phyloP scores from a whole-genome alignment of 2,797 vertebrate species.

The Vespertilio murinus region DNA sequence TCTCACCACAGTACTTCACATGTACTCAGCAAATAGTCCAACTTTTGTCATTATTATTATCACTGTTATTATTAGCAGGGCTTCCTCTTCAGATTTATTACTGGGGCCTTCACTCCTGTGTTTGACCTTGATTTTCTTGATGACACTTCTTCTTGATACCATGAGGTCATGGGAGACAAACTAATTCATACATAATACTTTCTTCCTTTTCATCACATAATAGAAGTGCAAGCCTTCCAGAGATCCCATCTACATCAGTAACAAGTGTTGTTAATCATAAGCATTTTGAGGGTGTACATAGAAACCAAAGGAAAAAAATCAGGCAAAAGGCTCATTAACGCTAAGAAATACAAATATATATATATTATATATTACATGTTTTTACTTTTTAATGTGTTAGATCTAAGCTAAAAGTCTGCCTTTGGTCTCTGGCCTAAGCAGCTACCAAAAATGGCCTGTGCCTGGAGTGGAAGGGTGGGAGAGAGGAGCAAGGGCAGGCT shows the following conservation, averaged over 20 bases:
- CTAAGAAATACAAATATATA: neutral
- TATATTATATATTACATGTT: neutral
- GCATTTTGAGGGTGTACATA: neutral
- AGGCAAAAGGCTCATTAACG: neutral
- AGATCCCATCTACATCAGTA: neutral
- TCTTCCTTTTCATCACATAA: neutral
- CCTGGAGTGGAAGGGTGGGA: too few relatives aligned
- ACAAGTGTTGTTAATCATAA: neutral
- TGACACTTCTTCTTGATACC: neutral
- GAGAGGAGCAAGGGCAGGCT: too few relatives aligned
- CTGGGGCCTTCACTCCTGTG: neutral
- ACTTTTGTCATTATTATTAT: neutral
- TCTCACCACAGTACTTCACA: neutral
- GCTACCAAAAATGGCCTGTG: constrained; percentile 58
- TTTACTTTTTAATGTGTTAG: neutral
- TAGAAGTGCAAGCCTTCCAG: neutral
- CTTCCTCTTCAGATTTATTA: neutral
- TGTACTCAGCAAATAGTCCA: neutral
- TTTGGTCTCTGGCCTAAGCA: constrained; percentile 70
- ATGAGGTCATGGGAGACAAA: neutral
- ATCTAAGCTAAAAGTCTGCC: constrained; percentile 27
- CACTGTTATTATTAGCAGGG: neutral
- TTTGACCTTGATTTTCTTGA: constrained; percentile 28
- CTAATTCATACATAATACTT: neutral
- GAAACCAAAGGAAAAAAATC: neutral